These are phyloP conservation scores for Drosophila nasuta DNA, from an alignment of 1,140 invertebrate species.

Conservation along the genomic window DNA sequence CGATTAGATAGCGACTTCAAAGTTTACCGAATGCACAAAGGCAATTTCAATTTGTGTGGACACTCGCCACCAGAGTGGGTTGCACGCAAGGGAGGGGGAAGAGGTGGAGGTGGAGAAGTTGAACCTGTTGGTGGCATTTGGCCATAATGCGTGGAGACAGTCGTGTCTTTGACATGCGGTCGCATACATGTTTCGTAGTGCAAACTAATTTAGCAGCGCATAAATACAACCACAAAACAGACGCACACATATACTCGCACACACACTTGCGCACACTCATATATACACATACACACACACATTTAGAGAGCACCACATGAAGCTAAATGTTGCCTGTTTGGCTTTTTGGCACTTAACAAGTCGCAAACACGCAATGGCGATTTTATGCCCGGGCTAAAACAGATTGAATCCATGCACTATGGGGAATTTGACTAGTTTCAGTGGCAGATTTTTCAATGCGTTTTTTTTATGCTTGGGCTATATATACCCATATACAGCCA, in stretches of 20 bases:
- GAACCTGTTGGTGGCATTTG: conserved; percentile 14
- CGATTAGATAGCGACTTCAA: conserved; percentile 50
- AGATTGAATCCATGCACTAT: conserved; percentile 14
- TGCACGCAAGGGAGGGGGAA: not conserved
- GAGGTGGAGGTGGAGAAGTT: not conserved
- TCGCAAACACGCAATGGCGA: conserved; percentile 37
- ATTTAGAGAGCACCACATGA: not conserved
- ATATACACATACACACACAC: conserved; percentile 1
- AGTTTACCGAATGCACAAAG: conserved; percentile 56
- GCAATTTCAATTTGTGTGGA: conserved; percentile 45
- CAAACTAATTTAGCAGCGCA: conserved; percentile 38
- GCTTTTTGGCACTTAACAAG: conserved; percentile 59
- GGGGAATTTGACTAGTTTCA: too few species aligned
- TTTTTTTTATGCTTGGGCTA: too few species aligned
- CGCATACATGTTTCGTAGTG: conserved; percentile 27
- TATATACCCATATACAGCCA: too few species aligned
- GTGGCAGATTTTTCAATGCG: too few species aligned
- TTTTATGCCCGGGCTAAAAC: conserved; percentile 34
- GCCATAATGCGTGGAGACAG: conserved; percentile 17
- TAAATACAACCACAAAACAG: conserved; percentile 15
- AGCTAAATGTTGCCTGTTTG: conserved; percentile 43
- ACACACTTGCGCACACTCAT: conserved; percentile 33
- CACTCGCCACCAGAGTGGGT: not conserved
- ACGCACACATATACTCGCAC: conserved; percentile 30
- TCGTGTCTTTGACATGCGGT: conserved; percentile 29